phyloP scores from a whole-genome alignment of 2,113 vertebrate species.

The Syngnathus scovelli region DNA sequence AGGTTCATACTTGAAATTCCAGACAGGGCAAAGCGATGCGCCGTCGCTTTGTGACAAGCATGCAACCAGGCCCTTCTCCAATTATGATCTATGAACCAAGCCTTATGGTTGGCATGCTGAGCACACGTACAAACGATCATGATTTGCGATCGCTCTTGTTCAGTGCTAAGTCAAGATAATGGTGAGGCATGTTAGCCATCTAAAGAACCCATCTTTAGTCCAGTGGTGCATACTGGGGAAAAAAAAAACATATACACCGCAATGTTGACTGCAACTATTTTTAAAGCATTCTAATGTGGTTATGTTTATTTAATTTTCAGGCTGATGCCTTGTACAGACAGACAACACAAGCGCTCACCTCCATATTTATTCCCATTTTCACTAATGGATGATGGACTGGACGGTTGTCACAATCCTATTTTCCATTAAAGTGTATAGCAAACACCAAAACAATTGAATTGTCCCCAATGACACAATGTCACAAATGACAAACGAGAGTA shows the following conservation, averaged over 20 bases:
- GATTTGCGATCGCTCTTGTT: not conserved
- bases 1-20: slow-evolving; percentile 4
- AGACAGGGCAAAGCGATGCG: slow-evolving; percentile 8
- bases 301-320: not conserved
- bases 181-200: too few relatives aligned
- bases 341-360: not conserved
- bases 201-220: not conserved
- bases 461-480: not conserved
- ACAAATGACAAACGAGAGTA: slow-evolving; percentile 20
- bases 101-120: not conserved
- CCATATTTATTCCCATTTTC: not conserved
- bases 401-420: not conserved
- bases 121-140: not conserved
- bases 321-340: not conserved
- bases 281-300: not conserved
- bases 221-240: not conserved
- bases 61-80: not conserved
- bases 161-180: not conserved
- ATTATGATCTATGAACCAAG: not conserved
- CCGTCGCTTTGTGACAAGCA: not conserved
- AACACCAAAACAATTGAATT: not conserved
- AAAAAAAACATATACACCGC: not conserved
- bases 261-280: not conserved
- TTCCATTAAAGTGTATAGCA: not conserved
- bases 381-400: not conserved